These are phyloP conservation scores for Hipposideros larvatus DNA, from an alignment of 2,797 vertebrate genomes.

Conservation along the genomic window DNA sequence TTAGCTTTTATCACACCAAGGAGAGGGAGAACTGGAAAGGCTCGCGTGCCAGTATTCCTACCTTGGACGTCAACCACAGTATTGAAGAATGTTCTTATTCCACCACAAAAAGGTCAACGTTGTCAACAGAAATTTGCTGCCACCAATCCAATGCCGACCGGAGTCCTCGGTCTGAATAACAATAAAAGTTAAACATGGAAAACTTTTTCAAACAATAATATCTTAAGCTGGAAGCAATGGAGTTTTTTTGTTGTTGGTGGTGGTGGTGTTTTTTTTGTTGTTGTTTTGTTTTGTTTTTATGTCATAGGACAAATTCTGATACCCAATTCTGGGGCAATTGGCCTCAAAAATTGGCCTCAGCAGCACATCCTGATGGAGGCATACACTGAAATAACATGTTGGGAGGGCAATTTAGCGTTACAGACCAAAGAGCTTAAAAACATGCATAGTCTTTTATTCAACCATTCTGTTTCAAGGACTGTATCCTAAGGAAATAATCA, in stretches of 20 bases:
- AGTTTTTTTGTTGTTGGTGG: not conserved
- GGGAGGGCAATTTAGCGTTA: conserved; percentile 18
- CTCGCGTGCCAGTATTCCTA: not conserved
- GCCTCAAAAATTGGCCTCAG: conserved; percentile 8
- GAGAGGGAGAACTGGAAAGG: not conserved
- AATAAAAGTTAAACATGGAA: conserved; percentile 14
- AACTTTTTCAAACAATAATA: conserved; percentile 34
- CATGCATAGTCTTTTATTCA: not conserved
- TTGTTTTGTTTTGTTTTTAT: not conserved
- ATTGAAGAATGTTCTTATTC: conserved; percentile 48
- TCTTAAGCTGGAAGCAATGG: conserved; percentile 27
- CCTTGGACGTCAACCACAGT: not conserved
- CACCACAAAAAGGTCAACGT: not conserved
- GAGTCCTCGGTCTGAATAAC: not conserved
- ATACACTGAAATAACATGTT: conserved; percentile 56
- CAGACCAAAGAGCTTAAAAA: conserved; percentile 45
- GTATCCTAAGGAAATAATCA: conserved; percentile 19
- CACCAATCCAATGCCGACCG: not conserved
- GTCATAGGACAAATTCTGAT: conserved; percentile 43
- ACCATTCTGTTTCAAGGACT: not conserved
- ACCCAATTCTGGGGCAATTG: not conserved
- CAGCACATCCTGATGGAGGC: not conserved
- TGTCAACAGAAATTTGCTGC: not conserved
- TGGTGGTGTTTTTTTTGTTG: no score
- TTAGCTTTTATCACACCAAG: conserved; percentile 35